These are phyloP conservation scores for Allolobophora icterica DNA, from an alignment of 2,888 invertebrate genomes.

Conservation along the genomic window DNA sequence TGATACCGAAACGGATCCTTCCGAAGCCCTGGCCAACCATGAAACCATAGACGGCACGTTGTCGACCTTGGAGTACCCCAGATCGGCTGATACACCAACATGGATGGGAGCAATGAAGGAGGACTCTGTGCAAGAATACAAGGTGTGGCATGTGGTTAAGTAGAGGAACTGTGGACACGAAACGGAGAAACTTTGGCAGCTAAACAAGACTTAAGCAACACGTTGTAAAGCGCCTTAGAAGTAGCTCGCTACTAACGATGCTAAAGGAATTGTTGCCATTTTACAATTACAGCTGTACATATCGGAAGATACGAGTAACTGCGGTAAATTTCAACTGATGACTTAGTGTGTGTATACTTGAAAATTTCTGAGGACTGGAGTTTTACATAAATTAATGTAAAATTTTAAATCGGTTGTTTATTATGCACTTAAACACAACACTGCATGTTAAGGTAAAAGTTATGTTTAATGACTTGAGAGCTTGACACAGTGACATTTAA, in stretches of 20 bases:
- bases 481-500: neutral
- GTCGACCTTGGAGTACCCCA: neutral
- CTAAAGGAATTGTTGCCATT: too few relatives aligned
- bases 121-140: slow-evolving; percentile 6
- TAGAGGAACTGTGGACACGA: neutral
- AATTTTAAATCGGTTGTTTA: neutral
- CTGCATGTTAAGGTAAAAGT: neutral
- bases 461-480: neutral
- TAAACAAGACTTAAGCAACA: neutral
- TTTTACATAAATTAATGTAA: neutral
- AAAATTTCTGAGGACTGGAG: neutral
- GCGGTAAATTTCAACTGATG: neutral
- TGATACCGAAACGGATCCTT: neutral
- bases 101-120: slow-evolving; percentile 19
- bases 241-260: neutral
- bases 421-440: slow-evolving; percentile 1
- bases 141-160: neutral
- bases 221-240: neutral
- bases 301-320: neutral
- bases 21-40: neutral
- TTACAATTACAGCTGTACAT: neutral
- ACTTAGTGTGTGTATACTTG: neutral
- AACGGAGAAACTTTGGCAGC: neutral
- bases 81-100: neutral
- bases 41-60: neutral